phyloP scores from a whole-genome alignment of 2,113 vertebrate genomes.

The Phasianus colchicus region DNA sequence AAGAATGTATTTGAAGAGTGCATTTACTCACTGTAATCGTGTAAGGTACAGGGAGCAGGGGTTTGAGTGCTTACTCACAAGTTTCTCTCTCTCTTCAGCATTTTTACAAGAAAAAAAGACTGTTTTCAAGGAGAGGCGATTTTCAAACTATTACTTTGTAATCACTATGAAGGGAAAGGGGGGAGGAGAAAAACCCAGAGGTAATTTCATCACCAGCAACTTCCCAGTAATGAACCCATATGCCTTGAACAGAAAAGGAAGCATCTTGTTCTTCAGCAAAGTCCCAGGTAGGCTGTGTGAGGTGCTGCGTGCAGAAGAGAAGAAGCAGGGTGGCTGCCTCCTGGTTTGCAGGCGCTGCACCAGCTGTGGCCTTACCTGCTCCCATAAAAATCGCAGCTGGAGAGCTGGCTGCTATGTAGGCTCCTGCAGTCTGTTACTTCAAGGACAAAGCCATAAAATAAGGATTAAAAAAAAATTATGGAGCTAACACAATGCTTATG shows the following conservation, averaged over 20 bases:
- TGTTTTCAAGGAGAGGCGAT: background rate
- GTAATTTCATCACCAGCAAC: background rate
- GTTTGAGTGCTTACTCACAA: background rate
- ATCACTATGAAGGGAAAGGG: background rate
- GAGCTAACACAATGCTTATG: background rate
- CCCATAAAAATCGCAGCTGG: constrained; percentile 20
- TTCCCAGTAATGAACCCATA: background rate
- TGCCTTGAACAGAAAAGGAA: background rate
- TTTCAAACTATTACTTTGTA: background rate
- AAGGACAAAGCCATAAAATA: background rate
- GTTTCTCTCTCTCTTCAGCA: background rate
- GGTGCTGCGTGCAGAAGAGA: background rate
- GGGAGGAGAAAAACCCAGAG: background rate
- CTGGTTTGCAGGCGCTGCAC: background rate
- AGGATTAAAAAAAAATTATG: background rate
- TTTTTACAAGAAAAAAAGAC: background rate
- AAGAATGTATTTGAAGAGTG: background rate
- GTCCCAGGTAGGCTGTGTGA: background rate
- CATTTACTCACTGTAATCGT: background rate
- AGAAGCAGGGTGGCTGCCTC: background rate
- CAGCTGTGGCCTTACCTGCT: background rate
- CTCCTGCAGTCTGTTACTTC: background rate
- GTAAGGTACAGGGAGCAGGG: background rate
- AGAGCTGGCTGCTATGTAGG: fast-evolving
- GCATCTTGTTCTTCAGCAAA: background rate